phyloP scores from a whole-genome alignment of 2,888 invertebrate genomes.

The Charanyca ferruginea region DNA sequence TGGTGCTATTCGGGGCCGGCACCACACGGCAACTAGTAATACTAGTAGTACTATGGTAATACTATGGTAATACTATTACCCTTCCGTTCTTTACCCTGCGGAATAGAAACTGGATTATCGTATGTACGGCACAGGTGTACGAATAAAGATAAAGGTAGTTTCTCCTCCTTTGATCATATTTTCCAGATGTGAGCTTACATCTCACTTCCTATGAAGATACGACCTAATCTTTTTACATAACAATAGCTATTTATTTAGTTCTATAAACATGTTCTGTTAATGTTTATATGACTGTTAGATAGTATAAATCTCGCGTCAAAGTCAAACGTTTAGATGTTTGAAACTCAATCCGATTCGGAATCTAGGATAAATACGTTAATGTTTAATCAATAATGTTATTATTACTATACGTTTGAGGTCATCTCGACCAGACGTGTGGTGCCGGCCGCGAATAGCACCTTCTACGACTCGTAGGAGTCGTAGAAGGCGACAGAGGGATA shows the following conservation, averaged over 20 bases:
- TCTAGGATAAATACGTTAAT: slow-evolving; percentile 39
- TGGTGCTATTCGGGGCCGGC: too few relatives aligned
- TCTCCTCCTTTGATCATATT: slow-evolving; percentile 45
- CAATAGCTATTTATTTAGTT: slow-evolving; percentile 39
- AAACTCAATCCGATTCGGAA: slow-evolving; percentile 35
- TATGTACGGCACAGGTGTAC: slow-evolving; percentile 16
- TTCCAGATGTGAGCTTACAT: slow-evolving; percentile 33
- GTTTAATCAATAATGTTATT: slow-evolving; percentile 36
- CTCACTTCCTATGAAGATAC: slow-evolving; percentile 9
- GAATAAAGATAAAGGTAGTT: slow-evolving; percentile 9
- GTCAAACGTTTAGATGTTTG: slow-evolving; percentile 33
- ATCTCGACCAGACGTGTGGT: neutral
- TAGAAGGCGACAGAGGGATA: too few relatives aligned
- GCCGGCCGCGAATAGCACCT: too few relatives aligned
- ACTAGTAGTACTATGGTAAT: too few relatives aligned
- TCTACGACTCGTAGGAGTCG: too few relatives aligned
- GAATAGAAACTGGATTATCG: neutral
- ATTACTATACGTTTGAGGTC: slow-evolving; percentile 9
- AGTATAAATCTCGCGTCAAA: slow-evolving; percentile 46
- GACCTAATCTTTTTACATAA: slow-evolving; percentile 30
- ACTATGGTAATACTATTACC: neutral
- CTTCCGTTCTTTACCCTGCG: too few relatives aligned
- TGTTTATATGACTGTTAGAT: slow-evolving; percentile 41
- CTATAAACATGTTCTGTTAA: slow-evolving; percentile 30
- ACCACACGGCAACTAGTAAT: too few relatives aligned